These are phyloP conservation scores for Sylvilagus bachmani DNA, from an alignment of 2,113 vertebrate genomes.

Conservation along the genomic window DNA sequence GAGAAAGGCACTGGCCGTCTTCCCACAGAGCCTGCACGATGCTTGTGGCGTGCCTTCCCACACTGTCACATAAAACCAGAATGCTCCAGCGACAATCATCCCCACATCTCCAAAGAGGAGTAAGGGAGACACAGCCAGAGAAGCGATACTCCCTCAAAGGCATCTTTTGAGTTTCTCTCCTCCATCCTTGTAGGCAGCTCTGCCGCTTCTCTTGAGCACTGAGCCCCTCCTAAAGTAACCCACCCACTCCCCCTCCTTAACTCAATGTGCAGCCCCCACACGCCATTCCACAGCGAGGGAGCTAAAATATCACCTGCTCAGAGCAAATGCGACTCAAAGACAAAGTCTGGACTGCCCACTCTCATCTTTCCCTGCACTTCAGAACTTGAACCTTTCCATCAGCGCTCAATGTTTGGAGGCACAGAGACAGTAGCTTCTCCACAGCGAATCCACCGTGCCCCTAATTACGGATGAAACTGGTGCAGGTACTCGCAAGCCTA, in stretches of 20 bases:
- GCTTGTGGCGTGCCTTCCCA: background rate
- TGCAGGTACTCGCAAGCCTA: background rate
- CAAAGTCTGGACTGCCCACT: background rate
- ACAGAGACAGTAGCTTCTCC: background rate
- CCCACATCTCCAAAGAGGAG: background rate
- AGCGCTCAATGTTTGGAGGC: background rate
- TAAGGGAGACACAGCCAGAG: background rate
- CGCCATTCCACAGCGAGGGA: background rate
- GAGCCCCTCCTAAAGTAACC: background rate
- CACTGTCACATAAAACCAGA: background rate
- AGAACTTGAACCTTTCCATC: background rate
- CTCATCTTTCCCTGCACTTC: background rate
- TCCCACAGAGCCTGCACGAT: accelerated
- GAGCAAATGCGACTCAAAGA: background rate
- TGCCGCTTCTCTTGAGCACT: background rate
- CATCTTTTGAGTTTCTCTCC: background rate
- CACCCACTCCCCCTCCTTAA: background rate
- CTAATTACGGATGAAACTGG: background rate
- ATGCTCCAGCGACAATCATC: background rate
- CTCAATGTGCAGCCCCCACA: background rate
- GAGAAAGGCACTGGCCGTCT: background rate
- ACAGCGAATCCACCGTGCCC: background rate
- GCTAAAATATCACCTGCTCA: background rate
- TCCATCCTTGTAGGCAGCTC: background rate
- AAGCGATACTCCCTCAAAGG: background rate